phyloP scores from a whole-genome alignment of 2,888 invertebrate genomes.

The Oscheius sp. region DNA sequence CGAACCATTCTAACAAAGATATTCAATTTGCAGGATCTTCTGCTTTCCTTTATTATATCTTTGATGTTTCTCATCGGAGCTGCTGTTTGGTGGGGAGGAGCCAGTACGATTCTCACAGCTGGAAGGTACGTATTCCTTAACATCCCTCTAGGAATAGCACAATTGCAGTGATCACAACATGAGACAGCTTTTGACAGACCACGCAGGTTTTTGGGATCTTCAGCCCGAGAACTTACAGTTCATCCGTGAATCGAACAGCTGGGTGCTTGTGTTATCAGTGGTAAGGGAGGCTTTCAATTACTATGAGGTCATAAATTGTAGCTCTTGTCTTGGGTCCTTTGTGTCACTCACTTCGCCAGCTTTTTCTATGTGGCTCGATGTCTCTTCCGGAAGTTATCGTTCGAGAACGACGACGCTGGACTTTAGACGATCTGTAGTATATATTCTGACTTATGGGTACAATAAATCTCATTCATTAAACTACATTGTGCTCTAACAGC shows the following conservation, averaged over 20 bases:
- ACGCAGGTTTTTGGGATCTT: conserved; percentile 36
- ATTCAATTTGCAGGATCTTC: conserved; percentile 18
- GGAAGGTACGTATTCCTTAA: neutral
- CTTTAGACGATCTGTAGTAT: neutral
- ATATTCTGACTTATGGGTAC: neutral
- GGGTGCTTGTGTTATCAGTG: conserved; percentile 26
- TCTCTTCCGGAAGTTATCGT: conserved; percentile 24
- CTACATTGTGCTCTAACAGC: too few relatives aligned
- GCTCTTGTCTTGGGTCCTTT: conserved; percentile 13
- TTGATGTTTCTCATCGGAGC: conserved; percentile 24
- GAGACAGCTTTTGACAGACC: conserved; percentile 19
- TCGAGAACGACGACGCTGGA: conserved; percentile 26
- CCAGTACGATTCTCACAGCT: conserved; percentile 21
- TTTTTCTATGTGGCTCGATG: conserved; percentile 26
- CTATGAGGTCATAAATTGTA: neutral
- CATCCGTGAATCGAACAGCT: conserved; percentile 12
- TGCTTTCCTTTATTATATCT: conserved; percentile 27
- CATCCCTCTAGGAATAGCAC: neutral
- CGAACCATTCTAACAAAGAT: neutral
- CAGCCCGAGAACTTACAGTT: conserved; percentile 1
- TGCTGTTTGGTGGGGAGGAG: conserved; percentile 36
- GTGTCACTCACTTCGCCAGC: conserved; percentile 21
- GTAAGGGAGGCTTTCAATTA: neutral
- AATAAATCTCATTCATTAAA: neutral
- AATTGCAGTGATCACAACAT: conserved; percentile 29